phyloP scores from a whole-genome alignment of 2,888 invertebrate species.

The Poecilus cupreus region DNA sequence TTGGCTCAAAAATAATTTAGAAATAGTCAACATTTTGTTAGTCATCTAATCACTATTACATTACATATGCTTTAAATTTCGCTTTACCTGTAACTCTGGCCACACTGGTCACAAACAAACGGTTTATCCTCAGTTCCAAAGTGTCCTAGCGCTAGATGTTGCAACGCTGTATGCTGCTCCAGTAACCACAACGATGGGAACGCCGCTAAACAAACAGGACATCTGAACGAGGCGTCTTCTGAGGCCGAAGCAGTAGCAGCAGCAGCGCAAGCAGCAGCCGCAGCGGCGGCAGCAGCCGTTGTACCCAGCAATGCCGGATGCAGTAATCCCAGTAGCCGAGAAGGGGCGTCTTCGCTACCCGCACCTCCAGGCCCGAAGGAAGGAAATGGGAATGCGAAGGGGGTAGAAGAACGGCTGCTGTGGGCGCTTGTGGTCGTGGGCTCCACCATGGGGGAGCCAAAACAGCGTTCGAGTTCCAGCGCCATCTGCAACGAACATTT shows the following conservation, averaged over 20 bases:
- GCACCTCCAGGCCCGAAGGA: slow-evolving; percentile 72
- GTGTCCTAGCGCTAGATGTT: slow-evolving; percentile 79
- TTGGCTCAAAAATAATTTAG: too few species aligned
- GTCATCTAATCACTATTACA: too few species aligned
- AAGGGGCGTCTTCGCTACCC: slow-evolving; percentile 74
- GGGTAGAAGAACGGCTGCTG: slow-evolving; percentile 75
- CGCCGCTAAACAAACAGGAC: slow-evolving; percentile 89
- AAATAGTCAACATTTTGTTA: too few species aligned
- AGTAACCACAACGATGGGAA: slow-evolving; percentile 92
- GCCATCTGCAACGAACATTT: slow-evolving; percentile 65
- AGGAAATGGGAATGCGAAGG: slow-evolving; percentile 76
- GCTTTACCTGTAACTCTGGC: slow-evolving; percentile 84
- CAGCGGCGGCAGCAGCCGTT: slow-evolving; percentile 65
- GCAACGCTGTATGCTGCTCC: slow-evolving; percentile 89
- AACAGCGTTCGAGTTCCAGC: slow-evolving; percentile 72
- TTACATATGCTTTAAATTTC: too few species aligned
- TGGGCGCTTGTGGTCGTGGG: slow-evolving; percentile 69
- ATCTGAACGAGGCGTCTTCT: slow-evolving; percentile 74
- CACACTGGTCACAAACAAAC: slow-evolving; percentile 93
- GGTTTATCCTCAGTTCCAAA: slow-evolving; percentile 83
- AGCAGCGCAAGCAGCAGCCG: slow-evolving; percentile 73
- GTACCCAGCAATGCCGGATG: slow-evolving; percentile 71
- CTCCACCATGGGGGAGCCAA: slow-evolving; percentile 70
- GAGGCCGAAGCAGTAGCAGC: slow-evolving; percentile 72
- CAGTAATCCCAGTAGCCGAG: slow-evolving; percentile 75